A percentile compares a stretch with the other conserved stretches of the same genome.
These are phyloP conservation scores for Papilio demoleus DNA, from an alignment of 2,888 invertebrate species.

Conservation along the genomic window DNA sequence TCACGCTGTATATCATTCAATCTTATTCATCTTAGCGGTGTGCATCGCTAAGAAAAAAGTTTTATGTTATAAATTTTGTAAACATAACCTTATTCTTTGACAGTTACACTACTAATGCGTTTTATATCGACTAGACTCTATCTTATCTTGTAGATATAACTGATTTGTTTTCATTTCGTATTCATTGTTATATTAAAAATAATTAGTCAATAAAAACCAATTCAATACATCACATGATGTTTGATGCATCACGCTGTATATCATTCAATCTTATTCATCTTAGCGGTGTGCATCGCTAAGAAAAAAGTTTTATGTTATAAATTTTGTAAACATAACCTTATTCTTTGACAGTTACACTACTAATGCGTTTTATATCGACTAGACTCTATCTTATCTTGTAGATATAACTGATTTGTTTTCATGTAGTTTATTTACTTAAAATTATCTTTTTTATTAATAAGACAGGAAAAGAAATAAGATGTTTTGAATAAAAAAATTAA, in stretches of 20 bases:
- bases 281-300: background rate
- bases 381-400: conserved; percentile 48
- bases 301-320: background rate
- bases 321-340: background rate
- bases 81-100: background rate
- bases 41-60: background rate
- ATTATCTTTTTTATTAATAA: no score
- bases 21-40: conserved; percentile 34
- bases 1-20: background rate
- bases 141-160: conserved; percentile 50
- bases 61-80: background rate
- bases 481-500: no score
- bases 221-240: conserved; percentile 28
- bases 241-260: background rate
- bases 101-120: background rate
- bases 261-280: conserved; percentile 37
- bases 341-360: background rate
- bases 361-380: conserved; percentile 8
- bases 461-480: no score
- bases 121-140: conserved; percentile 35
- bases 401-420: conserved; percentile 48
- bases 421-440: no score
- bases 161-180: conserved; percentile 45
- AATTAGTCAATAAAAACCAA: conserved; percentile 14
- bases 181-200: conserved; percentile 12